These are phyloP conservation scores for Erebia palarica DNA, from an alignment of 2,888 invertebrate genomes.

Conservation along the genomic window DNA sequence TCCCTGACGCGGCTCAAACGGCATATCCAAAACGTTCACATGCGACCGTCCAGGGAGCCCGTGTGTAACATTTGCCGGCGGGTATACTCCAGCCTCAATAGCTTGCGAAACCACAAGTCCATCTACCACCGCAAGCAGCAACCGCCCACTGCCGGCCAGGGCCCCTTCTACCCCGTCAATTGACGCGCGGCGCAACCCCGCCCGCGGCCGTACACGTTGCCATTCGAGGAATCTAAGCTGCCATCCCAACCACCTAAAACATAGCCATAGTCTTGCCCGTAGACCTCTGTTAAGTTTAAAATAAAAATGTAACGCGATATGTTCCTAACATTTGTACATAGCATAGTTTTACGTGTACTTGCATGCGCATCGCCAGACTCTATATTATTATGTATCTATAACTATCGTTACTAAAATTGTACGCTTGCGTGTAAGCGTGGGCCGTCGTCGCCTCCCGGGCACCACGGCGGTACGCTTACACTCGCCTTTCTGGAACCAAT, in stretches of 20 bases:
- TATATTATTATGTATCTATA: slow-evolving; percentile 67
- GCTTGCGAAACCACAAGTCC: slow-evolving; percentile 95
- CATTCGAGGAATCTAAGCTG: slow-evolving; percentile 72
- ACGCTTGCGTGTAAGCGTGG: slow-evolving; percentile 63
- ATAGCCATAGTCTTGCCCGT: slow-evolving; percentile 78
- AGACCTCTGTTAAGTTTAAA: slow-evolving; percentile 74
- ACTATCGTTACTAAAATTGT: slow-evolving; percentile 60
- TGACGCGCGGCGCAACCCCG: slow-evolving; percentile 61
- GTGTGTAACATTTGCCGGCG: slow-evolving; percentile 96
- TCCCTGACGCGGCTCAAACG: slow-evolving; percentile 94
- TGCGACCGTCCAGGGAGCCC: slow-evolving; percentile 94
- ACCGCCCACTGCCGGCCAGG: slow-evolving; percentile 76
- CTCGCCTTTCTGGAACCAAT: slow-evolving; percentile 77
- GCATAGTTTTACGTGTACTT: slow-evolving; percentile 75
- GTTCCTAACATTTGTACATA: slow-evolving; percentile 82
- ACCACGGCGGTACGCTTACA: slow-evolving; percentile 47
- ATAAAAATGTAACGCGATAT: slow-evolving; percentile 70
- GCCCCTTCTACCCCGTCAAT: slow-evolving; percentile 76
- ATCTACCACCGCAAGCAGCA: slow-evolving; percentile 95
- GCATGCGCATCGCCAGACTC: slow-evolving; percentile 74
- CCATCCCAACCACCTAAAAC: slow-evolving; percentile 78
- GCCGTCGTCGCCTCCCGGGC: slow-evolving; percentile 39
- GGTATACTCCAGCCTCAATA: slow-evolving; percentile 95
- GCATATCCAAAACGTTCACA: slow-evolving; percentile 96
- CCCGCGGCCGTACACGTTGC: slow-evolving; percentile 59